These are phyloP conservation scores for Ruditapes philippinarum DNA, from an alignment of 1,140 invertebrate genomes.

Conservation along the genomic window DNA sequence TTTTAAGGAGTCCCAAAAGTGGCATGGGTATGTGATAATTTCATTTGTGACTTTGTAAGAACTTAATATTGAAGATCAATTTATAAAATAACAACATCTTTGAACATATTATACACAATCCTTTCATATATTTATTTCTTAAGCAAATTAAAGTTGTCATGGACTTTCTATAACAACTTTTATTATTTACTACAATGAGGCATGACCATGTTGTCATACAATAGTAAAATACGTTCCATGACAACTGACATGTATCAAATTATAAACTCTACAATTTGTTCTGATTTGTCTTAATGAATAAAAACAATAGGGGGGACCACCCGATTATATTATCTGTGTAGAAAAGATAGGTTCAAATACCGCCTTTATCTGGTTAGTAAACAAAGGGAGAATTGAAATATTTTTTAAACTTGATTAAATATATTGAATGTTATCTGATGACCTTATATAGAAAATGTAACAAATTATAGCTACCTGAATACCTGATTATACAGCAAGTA, in stretches of 20 bases:
- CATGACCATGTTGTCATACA: no score
- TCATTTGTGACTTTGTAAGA: no score
- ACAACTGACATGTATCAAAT: neutral
- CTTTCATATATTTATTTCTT: no score
- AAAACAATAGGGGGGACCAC: neutral
- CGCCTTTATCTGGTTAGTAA: neutral
- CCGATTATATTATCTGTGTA: neutral
- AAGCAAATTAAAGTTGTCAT: no score
- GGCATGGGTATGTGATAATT: no score
- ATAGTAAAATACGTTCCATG: neutral
- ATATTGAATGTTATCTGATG: neutral
- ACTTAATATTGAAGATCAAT: no score
- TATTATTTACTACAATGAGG: no score
- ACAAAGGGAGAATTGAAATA: slow-evolving; percentile 19
- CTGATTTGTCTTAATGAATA: neutral
- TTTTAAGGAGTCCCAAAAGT: no score
- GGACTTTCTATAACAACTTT: no score
- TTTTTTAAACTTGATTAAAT: slow-evolving; percentile 20
- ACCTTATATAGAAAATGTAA: slow-evolving; percentile 7
- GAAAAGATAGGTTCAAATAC: neutral
- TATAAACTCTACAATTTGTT: neutral
- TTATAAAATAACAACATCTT: no score
- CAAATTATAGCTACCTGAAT: slow-evolving; percentile 18
- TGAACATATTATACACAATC: no score
- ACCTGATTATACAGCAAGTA: no score